Evolutionary conservation across 1,140 invertebrate genomes (phyloP), one percentile per base, ranked within the genome.

Genomic region (Babylonia areolata): DNA sequence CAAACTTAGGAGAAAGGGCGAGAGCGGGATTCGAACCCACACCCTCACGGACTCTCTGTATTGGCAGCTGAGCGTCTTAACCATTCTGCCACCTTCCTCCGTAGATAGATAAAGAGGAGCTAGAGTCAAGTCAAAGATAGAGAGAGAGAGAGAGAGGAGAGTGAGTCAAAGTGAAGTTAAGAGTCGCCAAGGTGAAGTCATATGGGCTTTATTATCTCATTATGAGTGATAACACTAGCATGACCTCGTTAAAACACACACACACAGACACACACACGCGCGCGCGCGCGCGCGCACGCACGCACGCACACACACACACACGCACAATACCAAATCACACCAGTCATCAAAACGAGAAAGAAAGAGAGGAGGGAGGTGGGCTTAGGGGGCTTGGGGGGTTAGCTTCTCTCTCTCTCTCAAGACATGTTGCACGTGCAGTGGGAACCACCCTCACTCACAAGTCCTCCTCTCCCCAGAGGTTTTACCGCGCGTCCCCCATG

Each of bases 91-190:
- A n/a, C n/a, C n/a, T n/a, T n/a, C n/a, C n/a, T n/a, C n/a, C n/a
- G n/a, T n/a, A 42, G 58, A 64, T 12, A 64, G 58, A 64, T 12
- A 64, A 23, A 64, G 58, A 2, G 58, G 23, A n/a, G 58, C 15
- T 64, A 64, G 1, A 42, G 20, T 23, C 58, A 5, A 33, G 46
- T 6, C 0, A 80, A 39, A 80, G 78, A 80, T 37, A 80, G 78
- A 46, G 78, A 80, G 78, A 80, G 78, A 80, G 78, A 80, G 78
- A 80, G 78, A 80, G 78, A 80, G 78, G 78, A 42, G 39, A 42
- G 39, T 2, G 39, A 80, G 78, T 42, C 39, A 80, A 39, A 80
- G 78, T 42, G 78, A 80, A 39, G 42, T 37, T 42, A 39, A 80
- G 78, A 80, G 78, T 42, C n/a, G 78, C 3, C 3, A 80, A n/a